Evolutionary conservation across 2,797 vertebrate species (phyloP), one percentile per base, ranked within the genome.

Genomic region (Leuciscus waleckii): DNA sequence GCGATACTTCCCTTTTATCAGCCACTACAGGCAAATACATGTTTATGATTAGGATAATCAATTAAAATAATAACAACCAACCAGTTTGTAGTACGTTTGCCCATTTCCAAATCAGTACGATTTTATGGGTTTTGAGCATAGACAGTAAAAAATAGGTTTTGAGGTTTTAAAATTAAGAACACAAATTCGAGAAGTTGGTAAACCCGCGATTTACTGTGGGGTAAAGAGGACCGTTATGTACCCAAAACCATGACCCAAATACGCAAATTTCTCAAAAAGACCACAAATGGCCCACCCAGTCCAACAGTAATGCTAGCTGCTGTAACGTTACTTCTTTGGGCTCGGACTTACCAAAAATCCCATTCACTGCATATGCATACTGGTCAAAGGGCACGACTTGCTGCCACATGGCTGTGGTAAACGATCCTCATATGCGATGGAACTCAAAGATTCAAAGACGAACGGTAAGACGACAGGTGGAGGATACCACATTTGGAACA

Each of bases 311-410:
- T 61, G 76, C 1, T 82, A 49, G 46, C n/a, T n/a, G n/a, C n/a
- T n/a, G n/a, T 43, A 41, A 41, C 41, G 41, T 41, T 4, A 58
- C 0, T 71, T 58, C 0, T 71, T 58, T 58, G 8, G 21, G 7
- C 9, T 76, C 26, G 21, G 10, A 90, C 90, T 54, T 71, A 87
- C 82, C 81, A 19, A 65, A 21, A 2, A 37, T 37, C 23, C 85
- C 37, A 16, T 61, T 43, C n/a, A 1, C 5, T 7, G 14, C 0
- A 13, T 7, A 35, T 26, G 68, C 5, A 2, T 6, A 39, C 6
- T 77, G 89, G 26, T 88, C n/a, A n/a, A 58, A 16, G 0, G 81
- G 87, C 1, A 56, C 0, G 6, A 46, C 4, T 16, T 16, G 26
- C 2, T 23, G 74, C 41, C 32, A 39, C 14, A 37, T 9, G 41